phyloP scores from a whole-genome alignment of 2,888 invertebrate species.

The Seladonia tumulorum region DNA sequence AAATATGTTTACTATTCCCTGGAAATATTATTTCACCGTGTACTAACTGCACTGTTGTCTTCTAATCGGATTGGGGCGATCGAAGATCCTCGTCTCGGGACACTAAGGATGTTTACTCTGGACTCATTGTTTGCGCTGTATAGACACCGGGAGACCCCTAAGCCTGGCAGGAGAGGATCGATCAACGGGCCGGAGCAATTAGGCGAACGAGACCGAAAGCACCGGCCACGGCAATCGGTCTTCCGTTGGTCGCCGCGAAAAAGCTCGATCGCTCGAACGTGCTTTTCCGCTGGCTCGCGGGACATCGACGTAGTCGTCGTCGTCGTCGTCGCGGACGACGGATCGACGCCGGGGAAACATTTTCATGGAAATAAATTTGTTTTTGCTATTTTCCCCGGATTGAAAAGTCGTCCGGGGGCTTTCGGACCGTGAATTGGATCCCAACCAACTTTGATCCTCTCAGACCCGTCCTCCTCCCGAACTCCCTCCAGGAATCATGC shows the following conservation, averaged over 20 bases:
- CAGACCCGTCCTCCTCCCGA: constrained; percentile 49
- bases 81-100: not conserved
- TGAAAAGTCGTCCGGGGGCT: constrained; percentile 60
- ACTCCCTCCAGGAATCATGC: constrained; percentile 63
- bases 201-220: constrained; percentile 36
- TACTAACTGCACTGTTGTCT: not conserved
- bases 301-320: not conserved
- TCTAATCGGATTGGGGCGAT: not conserved
- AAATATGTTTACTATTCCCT: not conserved
- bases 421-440: constrained; percentile 73
- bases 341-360: constrained; percentile 55
- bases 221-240: not conserved
- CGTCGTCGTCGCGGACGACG: constrained; percentile 18
- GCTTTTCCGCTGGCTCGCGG: not conserved
- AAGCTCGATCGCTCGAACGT: constrained; percentile 34
- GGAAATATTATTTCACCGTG: not conserved
- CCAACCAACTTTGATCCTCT: constrained; percentile 69
- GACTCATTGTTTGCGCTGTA: not conserved
- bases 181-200: constrained; percentile 43
- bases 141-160: not conserved
- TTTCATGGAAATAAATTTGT: constrained; percentile 73
- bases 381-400: constrained; percentile 67
- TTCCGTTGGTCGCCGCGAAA: constrained; percentile 11
- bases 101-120: not conserved
- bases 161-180: not conserved